Base-by-base conservation (phyloP, 2,797 vertebrate genomes). In the Dallia pectoralis region DNA sequence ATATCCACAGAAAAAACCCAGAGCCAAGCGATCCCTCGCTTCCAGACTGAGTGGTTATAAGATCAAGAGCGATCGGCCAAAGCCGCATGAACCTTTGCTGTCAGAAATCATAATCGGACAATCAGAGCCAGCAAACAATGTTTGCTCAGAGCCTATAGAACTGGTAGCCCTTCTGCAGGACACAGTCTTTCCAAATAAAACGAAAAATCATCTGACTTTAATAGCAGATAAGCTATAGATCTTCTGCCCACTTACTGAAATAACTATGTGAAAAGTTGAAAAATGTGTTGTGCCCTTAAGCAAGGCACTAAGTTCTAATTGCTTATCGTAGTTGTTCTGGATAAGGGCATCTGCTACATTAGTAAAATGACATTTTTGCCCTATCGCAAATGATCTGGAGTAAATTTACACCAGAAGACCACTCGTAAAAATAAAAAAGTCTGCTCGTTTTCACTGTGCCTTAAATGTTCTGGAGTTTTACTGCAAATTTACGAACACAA, bases 1-100 rank as follows among this genome's bases (percentile, higher is more conserved):
- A 32, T 32, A 3, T 18, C 30, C 19, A 29, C 62, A 64, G 62
- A 63, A 15, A 29, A 64, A 64, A 64, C 62, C 62, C 62, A 19
- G 30, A 33, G 4, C 62, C 62, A 64, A 64, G 62, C 30, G 62
- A 64, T 64, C 62, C 27, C 62, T 64, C 14, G 62, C 27, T 32
- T 64, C 62, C 62, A 64, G 62, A n/a, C 62, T 64, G 62, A 64
- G 62, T 64, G 62, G 62, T 64, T 64, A 64, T 16, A 33, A 64
- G 62, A 0, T 29, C 16, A 63, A 32, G 29, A 32, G 15, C 16
- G 1, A 16, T 64, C 0, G 7, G 32, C 29, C 29, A 18, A 64
- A 33, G 16, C 29, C 16, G 1, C 18, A 18, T 32, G 62, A 16
- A 64, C 16, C 30, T 32, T 64, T 29, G 27, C 11, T 29, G 27